Evolutionary conservation across 2,797 vertebrate genomes (phyloP).

Genomic region (Toxotes lorentzi): DNA sequence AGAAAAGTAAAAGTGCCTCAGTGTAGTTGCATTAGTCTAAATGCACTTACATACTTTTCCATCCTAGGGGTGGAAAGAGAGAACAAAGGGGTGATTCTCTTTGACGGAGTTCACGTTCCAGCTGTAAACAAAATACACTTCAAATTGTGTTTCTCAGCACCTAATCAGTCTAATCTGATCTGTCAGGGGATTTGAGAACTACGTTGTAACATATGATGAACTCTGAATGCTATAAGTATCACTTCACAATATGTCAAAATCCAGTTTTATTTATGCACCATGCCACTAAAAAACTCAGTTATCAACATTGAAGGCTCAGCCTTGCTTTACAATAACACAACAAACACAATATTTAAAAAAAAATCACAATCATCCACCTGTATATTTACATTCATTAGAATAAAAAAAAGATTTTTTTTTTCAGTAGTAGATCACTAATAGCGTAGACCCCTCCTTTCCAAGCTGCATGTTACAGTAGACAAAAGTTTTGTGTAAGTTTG

Average conservation of each 20-base stretch:
- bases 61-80: not conserved
- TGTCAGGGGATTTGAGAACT: not conserved
- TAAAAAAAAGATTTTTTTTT: conserved; percentile 32
- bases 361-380: conserved; percentile 45
- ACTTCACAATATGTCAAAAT: conserved; percentile 53
- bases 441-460: conserved; percentile 42
- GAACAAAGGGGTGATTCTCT: not conserved
- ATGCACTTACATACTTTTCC: not conserved
- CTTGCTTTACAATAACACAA: conserved; percentile 71
- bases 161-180: not conserved
- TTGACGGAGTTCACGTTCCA: not conserved
- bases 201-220: not conserved
- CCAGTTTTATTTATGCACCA: conserved; percentile 74
- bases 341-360: conserved; percentile 50
- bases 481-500: conserved; percentile 21
- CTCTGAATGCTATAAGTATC: not conserved
- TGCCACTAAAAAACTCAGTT: conserved; percentile 52
- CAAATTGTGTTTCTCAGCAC: not conserved
- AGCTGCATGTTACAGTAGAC: conserved; percentile 60
- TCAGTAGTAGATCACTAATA: conserved; percentile 78
- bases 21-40: not conserved
- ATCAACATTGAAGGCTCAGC: conserved; percentile 82
- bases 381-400: conserved; percentile 69
- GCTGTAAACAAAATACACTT: conserved; percentile 3
- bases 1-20: not conserved